Base-by-base conservation (phyloP, 2,888 invertebrate species). In the Melanostoma mellinum region DNA sequence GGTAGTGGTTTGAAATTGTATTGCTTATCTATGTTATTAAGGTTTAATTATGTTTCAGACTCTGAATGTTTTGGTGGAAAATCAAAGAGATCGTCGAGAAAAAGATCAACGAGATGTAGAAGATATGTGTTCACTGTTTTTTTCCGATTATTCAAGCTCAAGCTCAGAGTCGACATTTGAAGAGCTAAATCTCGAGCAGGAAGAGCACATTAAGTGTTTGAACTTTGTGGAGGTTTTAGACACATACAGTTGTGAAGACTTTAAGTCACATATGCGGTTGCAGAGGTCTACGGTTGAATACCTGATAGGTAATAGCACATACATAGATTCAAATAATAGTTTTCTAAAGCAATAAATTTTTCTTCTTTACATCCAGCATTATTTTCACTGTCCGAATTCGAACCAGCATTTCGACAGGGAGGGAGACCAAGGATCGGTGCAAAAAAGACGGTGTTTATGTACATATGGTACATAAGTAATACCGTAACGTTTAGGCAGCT, bases 401-500 rank as follows among this genome's bases (percentile, higher is more conserved):
- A 6, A 3, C 5, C 50, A 42, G 3, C 20, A n/a, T n/a, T 3
- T 33, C 9, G 32, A 5, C 9, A 44, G 4, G 78, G 78, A 5
- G 78, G 82, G 20, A 79, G 63, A 36, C 5, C 42, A 20, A 55
- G 48, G 9, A 42, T 78, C 10, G 44, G 53, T 4, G 3, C 4
- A 30, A 42, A 44, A 4, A 76, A 50, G 20, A 42, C 38, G 35
- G 36, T 85, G 2, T 82, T 67, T 44, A 75, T 20, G 20, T 20
- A 20, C 20, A 20, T 20, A 68, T 86, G 75, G 85, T 82, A 78
- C 4, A 74, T 86, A 9, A 58, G 53, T n/a, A 81, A 84, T 42
- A 69, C 60, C 1, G 63, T 63, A 0, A 81, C 81, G 8, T 86
- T 84, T 35, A 42, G 67, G 9, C 44, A 72, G 9, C 42, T 86